These are phyloP conservation scores for Anguilla pacifica DNA, from an alignment of 2,797 vertebrate species.

Conservation along the genomic window DNA sequence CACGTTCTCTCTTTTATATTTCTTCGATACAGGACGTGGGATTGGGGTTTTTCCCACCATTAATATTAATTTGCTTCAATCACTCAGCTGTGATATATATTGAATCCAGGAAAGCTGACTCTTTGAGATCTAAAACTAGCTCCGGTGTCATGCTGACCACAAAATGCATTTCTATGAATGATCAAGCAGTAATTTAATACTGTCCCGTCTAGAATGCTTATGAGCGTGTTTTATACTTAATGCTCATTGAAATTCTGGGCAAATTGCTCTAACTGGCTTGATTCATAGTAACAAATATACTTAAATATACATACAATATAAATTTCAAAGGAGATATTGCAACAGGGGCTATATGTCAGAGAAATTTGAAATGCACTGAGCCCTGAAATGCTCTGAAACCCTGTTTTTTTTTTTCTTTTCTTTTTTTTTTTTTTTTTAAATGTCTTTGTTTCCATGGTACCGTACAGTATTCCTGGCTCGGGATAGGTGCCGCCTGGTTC, in stretches of 20 bases:
- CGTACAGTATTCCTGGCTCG: background rate
- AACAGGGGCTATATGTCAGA: background rate
- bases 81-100: background rate
- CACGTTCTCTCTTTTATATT: background rate
- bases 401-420: background rate
- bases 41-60: background rate
- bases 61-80: background rate
- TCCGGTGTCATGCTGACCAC: background rate
- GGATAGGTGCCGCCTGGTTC: constrained; percentile 11
- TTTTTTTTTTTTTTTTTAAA: background rate
- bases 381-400: too few relatives aligned
- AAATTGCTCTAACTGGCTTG: background rate
- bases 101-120: background rate
- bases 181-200: background rate
- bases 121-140: constrained; percentile 13
- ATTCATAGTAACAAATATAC: background rate
- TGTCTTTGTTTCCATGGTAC: background rate
- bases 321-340: background rate
- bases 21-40: background rate
- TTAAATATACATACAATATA: background rate
- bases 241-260: background rate
- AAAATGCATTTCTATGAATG: background rate
- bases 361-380: background rate
- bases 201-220: background rate
- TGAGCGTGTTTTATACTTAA: background rate